Evolutionary conservation across 1,140 invertebrate genomes (phyloP).

Genomic region (Drosophila takahashii): DNA sequence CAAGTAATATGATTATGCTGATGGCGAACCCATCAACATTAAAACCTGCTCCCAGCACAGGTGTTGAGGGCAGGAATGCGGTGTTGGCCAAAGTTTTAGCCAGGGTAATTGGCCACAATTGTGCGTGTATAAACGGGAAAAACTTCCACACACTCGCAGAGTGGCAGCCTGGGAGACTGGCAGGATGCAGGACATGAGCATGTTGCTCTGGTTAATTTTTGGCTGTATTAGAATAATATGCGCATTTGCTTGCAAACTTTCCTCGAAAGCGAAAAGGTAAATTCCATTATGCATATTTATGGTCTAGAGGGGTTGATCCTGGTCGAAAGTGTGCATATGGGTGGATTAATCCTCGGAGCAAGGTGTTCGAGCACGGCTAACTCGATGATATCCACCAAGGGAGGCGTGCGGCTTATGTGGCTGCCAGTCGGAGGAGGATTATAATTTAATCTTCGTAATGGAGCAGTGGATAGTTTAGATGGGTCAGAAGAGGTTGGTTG

Average conservation of each 20-base stretch:
- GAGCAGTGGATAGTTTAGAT: constrained; percentile 16
- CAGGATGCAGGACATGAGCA: constrained; percentile 26
- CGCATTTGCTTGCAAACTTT: constrained; percentile 81
- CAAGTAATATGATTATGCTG: constrained; percentile 78
- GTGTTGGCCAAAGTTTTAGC: constrained; percentile 40
- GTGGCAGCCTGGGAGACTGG: constrained; percentile 1
- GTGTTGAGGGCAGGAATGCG: constrained; percentile 36
- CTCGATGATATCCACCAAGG: constrained; percentile 22
- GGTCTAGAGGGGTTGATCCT: constrained; percentile 41
- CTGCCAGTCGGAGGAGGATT: constrained; percentile 16
- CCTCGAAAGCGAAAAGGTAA: constrained; percentile 66
- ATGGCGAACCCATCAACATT: constrained; percentile 62
- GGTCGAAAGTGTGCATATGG: constrained; percentile 26
- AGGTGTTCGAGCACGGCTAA: constrained; percentile 48
- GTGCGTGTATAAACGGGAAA: constrained; percentile 62
- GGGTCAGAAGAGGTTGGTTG: neutral
- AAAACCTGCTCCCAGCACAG: constrained; percentile 48
- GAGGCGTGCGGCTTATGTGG: constrained; percentile 14
- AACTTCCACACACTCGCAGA: constrained; percentile 49
- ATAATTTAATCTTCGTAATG: constrained; percentile 51
- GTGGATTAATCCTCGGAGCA: constrained; percentile 36
- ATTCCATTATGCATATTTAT: constrained; percentile 80
- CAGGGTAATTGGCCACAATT: constrained; percentile 63
- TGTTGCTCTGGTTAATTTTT: constrained; percentile 63
- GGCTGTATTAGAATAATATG: constrained; percentile 78